Evolutionary conservation across 1,140 invertebrate genomes (phyloP), one percentile per base, ranked within the genome.

Genomic region (Sweltsa coloradensis): DNA sequence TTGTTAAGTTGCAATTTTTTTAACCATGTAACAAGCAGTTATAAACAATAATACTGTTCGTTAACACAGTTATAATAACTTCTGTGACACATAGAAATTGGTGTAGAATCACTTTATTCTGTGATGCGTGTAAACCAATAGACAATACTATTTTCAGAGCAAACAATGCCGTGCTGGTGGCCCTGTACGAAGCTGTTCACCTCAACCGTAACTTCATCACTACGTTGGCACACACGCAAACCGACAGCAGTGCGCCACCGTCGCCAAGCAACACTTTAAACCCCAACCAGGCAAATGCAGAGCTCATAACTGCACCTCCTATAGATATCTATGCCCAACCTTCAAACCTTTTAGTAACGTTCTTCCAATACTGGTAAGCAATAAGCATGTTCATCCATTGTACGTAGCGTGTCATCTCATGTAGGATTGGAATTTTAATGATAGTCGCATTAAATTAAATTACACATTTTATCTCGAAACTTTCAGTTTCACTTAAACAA

Each of bases 151-250:
- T 29, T 54, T 60, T 48, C 49, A 69, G 74, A 60, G 83, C 76
- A 46, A 88, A 83, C 66, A 91, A 88, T 72, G 83, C 79, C 49
- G 70, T 95, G 47, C 65, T 98, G n/a, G 64, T 98, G 29, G 92
- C 92, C 1, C 68, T 97, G 41, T 98, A 97, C 62, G 91, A 96
- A 69, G 89, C 89, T 16, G 86, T 95, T 22, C 93, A 97, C 67
- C 70, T 97, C 9, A 98, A 97, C 67, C 75, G 94, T 47, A 97
- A 97, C 69, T 97, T 97, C 64, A 90, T 97, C 55, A 93, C 91
- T 13, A 92, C 91, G 6, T 64, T 98, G 44, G 91, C 92, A 2
- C 90, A 95, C 62, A 91, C 85, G 0, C 84, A 87, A 55, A 83
- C 79, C 34, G 77, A 80, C 1, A 66, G 71, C 0, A 74, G 47